Evolutionary conservation across 2,797 vertebrate genomes (phyloP).

Genomic region (Amblyraja radiata): DNA sequence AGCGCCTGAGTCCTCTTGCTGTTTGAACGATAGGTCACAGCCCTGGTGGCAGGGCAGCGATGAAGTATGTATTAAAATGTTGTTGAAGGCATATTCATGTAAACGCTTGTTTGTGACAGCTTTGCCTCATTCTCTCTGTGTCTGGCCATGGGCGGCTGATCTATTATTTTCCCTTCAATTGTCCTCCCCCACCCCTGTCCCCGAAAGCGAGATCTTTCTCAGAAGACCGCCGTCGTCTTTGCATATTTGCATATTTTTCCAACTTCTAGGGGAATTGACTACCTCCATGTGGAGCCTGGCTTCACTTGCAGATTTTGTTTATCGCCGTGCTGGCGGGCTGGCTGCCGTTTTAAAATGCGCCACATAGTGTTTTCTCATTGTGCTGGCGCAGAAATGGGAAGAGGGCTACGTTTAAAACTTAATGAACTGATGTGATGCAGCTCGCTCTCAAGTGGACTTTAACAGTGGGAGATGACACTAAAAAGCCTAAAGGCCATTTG

Average conservation of each 20-base stretch:
- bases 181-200: background rate
- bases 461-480: slow-evolving; percentile 21
- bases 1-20: background rate
- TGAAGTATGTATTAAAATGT: background rate
- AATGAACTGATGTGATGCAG: slow-evolving; percentile 35
- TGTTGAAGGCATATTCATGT: background rate
- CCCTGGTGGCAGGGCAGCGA: too few species aligned
- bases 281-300: background rate
- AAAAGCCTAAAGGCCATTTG: slow-evolving; percentile 8
- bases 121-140: background rate
- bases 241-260: slow-evolving; percentile 17
- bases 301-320: slow-evolving; percentile 17
- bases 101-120: background rate
- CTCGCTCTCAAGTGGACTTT: slow-evolving; percentile 22
- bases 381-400: background rate
- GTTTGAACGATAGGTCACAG: background rate
- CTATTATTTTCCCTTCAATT: background rate
- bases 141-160: background rate
- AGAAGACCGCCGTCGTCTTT: background rate
- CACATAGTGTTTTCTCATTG: slow-evolving; percentile 36
- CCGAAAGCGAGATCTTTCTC: background rate
- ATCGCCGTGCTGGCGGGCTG: background rate
- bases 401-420: slow-evolving; percentile 32
- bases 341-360: background rate
- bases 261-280: background rate